A percentile compares a stretch with the other conserved stretches of the same genome.
phyloP scores from a whole-genome alignment of 1,140 invertebrate species.

The Orchesella cincta region DNA sequence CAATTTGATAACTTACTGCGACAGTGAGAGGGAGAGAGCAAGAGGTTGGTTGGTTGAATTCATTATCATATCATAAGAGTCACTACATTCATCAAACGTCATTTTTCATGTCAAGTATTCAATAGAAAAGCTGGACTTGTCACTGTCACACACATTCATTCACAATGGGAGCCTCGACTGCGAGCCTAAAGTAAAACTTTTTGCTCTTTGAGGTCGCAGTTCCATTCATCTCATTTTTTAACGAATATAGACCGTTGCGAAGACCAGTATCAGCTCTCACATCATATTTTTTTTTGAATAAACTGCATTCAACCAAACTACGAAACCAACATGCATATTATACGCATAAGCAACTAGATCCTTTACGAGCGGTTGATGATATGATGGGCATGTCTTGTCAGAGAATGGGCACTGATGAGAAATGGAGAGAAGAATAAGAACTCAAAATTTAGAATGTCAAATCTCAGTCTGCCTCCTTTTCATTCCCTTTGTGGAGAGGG shows the following conservation, averaged over 20 bases:
- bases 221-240: slow-evolving; percentile 1
- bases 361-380: background rate
- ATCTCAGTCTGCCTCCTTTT: background rate
- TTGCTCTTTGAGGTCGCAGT: slow-evolving; percentile 27
- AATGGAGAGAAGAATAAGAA: slow-evolving; percentile 8
- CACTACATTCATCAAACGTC: background rate
- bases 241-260: background rate
- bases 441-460: slow-evolving; percentile 25
- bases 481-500: background rate
- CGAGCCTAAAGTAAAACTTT: background rate
- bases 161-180: too few species aligned
- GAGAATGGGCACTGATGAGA: background rate
- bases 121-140: slow-evolving; percentile 18
- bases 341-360: background rate
- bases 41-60: background rate
- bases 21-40: too few species aligned
- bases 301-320: background rate
- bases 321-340: too few species aligned
- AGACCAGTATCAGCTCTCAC: too few species aligned
- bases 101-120: background rate
- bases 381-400: background rate
- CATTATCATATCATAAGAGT: background rate
- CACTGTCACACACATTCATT: slow-evolving; percentile 17
- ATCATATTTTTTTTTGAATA: too few species aligned
- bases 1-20: too few species aligned